Conservation (phyloP, 2,113 vertebrate genomes). For the Tychaedon coryphoeus region DNA sequence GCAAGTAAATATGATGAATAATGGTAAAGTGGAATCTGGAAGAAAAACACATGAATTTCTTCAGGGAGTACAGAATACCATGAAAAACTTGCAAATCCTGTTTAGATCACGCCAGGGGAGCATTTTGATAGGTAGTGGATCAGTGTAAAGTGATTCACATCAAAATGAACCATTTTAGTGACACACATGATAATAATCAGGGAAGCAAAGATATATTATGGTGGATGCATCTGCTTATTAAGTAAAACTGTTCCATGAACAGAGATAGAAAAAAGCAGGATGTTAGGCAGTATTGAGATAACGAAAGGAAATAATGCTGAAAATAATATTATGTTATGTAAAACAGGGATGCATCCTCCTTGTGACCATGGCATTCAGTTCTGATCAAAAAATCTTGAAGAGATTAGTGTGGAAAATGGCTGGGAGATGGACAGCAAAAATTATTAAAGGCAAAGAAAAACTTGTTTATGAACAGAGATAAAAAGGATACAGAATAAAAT, state of each 20-base stretch:
- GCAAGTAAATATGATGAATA: background rate
- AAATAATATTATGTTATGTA: background rate
- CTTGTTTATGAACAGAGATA: background rate
- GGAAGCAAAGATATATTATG: background rate
- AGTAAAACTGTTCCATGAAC: background rate
- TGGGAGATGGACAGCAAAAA: background rate
- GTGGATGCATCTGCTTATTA: background rate
- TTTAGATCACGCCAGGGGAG: background rate
- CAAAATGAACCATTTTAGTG: background rate
- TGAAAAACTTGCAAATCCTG: background rate
- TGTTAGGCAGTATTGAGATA: background rate
- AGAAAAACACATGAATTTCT: background rate
- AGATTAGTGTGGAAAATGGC: background rate
- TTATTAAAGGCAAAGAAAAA: constrained; percentile 5
- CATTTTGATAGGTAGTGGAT: background rate
- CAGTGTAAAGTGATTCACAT: background rate
- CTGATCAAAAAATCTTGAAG: background rate
- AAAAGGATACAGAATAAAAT: background rate
- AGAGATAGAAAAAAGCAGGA: background rate
- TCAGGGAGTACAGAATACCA: background rate
- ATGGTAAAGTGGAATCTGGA: background rate
- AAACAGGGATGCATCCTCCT: background rate
- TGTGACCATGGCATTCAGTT: background rate
- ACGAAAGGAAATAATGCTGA: background rate
- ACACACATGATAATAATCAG: background rate